phyloP scores from a whole-genome alignment of 1,140 invertebrate species.

The Solen grandis region DNA sequence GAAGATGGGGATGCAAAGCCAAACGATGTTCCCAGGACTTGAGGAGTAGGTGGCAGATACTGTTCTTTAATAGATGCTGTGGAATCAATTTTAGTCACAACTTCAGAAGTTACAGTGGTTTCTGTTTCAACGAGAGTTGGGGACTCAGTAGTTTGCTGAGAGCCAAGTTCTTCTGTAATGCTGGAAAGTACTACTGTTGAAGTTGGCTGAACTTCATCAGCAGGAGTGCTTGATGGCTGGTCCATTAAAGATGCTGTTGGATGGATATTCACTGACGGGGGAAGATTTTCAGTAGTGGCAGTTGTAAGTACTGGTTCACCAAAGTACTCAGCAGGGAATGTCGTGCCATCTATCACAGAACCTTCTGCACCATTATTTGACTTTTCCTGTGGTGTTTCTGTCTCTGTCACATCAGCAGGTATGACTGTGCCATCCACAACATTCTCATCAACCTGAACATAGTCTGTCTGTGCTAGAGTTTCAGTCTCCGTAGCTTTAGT shows the following conservation, averaged over 20 bases:
- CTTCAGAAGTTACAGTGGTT: background rate
- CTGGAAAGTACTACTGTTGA: background rate
- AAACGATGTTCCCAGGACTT: constrained; percentile 20
- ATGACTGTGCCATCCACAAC: background rate
- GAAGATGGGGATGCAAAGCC: background rate
- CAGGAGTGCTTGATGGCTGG: background rate
- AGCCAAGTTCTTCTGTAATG: background rate
- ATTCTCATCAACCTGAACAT: background rate
- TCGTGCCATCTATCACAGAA: constrained; percentile 62
- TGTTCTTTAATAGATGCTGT: background rate
- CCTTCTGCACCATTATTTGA: background rate
- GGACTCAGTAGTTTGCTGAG: background rate
- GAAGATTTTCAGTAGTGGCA: background rate
- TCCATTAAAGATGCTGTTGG: background rate
- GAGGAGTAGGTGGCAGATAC: background rate
- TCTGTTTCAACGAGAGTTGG: background rate
- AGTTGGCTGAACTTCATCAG: background rate
- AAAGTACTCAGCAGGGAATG: constrained; percentile 47
- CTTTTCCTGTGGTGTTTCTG: background rate
- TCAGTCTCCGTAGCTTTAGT: background rate
- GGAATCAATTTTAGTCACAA: background rate
- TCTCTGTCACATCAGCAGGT: background rate
- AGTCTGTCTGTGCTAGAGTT: background rate
- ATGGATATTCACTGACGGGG: background rate
- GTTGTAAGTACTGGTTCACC: background rate